Evolutionary conservation across 2,888 invertebrate genomes (phyloP), one percentile per base, ranked within the genome.

Genomic region (Eurytoma adleriae): DNA sequence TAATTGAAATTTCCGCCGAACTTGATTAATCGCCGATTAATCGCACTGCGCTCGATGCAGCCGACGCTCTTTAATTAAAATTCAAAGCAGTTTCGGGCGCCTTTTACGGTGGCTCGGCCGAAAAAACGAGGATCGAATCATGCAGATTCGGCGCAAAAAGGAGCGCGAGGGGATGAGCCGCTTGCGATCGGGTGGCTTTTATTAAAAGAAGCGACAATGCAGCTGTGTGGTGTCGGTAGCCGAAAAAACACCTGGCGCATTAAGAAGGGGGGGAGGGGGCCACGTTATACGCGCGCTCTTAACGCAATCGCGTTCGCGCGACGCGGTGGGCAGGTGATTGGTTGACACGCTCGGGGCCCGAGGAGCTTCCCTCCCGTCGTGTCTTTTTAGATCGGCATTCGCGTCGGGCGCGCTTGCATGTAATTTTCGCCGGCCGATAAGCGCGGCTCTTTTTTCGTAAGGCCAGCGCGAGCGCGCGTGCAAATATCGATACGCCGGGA

Each of bases 301-400:
- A 64, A 64, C 82, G 83, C 69, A 76, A 80, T 64, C 80, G 73
- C 80, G 79, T 52, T 75, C 74, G 71, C 74, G 74, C 78, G 70
- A 64, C 73, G 56, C 72, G n/a, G 68, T 3, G 30, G 64, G 83
- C 84, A 84, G 86, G 85, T 85, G 85, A 86, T 87, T 85, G 84
- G 85, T 80, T 83, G 84, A 84, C 83, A 80, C 80, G 78, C 24
- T 18, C 54, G 54, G 5, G 52, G 14, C 52, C 2, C 7, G 27
- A 16, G 10, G 20, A 24, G 30, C 18, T 27, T 27, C 27, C 13
- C 56, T 12, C 20, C 24, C 10, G 20, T 18, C 56, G n/a, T 13
- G 16, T 52, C 30, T 24, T 52, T 24, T n/a, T 20, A 57, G 16
- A 52, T 52, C 67, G 18, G 13, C 24, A 18, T 64, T 52, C 13